phyloP scores from a whole-genome alignment of 2,113 vertebrate genomes.

The Sceloporus undulatus region DNA sequence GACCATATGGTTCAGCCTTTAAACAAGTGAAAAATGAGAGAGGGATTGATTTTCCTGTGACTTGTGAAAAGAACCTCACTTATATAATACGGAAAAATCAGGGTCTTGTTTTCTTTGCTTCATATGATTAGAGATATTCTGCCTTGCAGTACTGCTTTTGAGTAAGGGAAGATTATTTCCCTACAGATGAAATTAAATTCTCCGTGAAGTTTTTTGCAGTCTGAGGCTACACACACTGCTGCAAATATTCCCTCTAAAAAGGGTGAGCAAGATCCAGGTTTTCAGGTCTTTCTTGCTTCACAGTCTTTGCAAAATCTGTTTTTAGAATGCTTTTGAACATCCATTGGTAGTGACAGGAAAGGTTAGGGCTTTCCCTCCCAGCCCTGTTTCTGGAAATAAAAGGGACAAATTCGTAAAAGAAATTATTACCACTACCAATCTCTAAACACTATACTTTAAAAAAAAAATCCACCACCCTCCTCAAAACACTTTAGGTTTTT shows the following conservation, averaged over 20 bases:
- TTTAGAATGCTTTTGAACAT: conserved; percentile 49
- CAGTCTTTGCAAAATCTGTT: conserved; percentile 62
- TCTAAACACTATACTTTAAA: neutral
- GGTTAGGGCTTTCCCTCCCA: neutral
- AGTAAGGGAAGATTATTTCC: conserved; percentile 47
- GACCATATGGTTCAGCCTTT: neutral
- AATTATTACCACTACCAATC: conserved; percentile 2
- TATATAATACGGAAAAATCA: conserved; percentile 32
- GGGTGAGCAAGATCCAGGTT: conserved; percentile 47
- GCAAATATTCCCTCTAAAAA: conserved; percentile 63
- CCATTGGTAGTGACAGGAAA: conserved; percentile 55
- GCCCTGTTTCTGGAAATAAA: conserved; percentile 41
- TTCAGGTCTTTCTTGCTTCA: conserved; percentile 52
- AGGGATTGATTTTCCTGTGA: neutral
- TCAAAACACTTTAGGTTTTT: neutral
- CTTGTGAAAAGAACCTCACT: conserved; percentile 17
- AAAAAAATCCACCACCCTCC: neutral
- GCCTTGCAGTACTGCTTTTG: conserved; percentile 22
- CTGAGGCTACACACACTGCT: conserved; percentile 51
- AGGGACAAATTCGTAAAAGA: conserved; percentile 46
- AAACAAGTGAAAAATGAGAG: neutral
- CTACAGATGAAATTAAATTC: conserved; percentile 61
- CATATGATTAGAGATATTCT: neutral
- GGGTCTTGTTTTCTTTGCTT: conserved; percentile 33
- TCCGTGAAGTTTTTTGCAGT: conserved; percentile 62